Conservation (phyloP, 1,140 invertebrate species). For the Xylocopa sonorina region DNA sequence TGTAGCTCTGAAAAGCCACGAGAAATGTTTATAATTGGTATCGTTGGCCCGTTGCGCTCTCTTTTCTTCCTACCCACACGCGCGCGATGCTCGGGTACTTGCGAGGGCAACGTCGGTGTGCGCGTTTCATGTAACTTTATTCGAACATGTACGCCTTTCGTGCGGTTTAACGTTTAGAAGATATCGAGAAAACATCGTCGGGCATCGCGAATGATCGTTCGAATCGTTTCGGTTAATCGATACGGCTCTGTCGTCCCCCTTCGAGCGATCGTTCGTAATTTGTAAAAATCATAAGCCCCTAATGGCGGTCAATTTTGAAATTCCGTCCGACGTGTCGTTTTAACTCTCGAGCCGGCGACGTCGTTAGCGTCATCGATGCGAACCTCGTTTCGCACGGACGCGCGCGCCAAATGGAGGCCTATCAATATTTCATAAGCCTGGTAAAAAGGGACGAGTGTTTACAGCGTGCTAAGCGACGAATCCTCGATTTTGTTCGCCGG, state of each 20-base stretch:
- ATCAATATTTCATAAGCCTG: conserved; percentile 75
- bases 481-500: conserved; percentile 69
- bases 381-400: conserved; percentile 22
- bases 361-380: conserved; percentile 27
- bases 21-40: conserved; percentile 80
- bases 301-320: not conserved
- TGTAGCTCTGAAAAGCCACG: conserved; percentile 72
- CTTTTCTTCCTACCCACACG: conserved; percentile 26
- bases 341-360: not conserved
- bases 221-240: too few species aligned
- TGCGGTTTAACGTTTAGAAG: not conserved
- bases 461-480: conserved; percentile 66
- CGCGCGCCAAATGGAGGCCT: conserved; percentile 47
- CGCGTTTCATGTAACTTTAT: not conserved
- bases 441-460: conserved; percentile 73
- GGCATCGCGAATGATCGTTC: too few species aligned
- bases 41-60: conserved; percentile 70
- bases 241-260: too few species aligned
- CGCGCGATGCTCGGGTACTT: not conserved
- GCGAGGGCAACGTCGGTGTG: not conserved
- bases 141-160: not conserved
- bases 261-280: not conserved
- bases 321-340: not conserved
- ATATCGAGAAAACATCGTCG: too few species aligned
- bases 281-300: not conserved